Base-by-base conservation (phyloP, 2,888 invertebrate genomes). In the Drosophila lutescens region DNA sequence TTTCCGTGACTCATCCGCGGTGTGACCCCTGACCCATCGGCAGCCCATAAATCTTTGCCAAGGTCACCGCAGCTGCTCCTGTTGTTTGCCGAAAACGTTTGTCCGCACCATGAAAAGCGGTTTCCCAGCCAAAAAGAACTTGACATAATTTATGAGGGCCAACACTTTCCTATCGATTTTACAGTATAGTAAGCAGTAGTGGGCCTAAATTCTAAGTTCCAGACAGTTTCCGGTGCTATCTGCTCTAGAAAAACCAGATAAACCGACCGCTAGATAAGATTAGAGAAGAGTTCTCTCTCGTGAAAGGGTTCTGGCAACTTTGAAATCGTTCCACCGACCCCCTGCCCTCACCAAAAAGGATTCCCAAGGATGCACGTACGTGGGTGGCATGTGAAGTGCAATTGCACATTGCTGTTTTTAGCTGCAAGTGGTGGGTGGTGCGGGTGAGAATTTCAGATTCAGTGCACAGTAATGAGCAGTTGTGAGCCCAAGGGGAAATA, bases 221-320 rank as follows among this genome's bases (percentile, higher is more conserved):
- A 30, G 3, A 47, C 34, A 43, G 12, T 50, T 32, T 30, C 17
- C 8, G 44, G 47, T 46, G 62, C 55, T 68, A 65, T 68, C 36
- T 59, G 34, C 2, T 26, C 4, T 34, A 5, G 17, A 32, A 20
- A 34, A 49, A 32, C 32, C 36, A 66, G 68, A 79, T 70, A 81
- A 74, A 62, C 34, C 12, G 7, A n/a, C 15, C 15, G 51, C 44
- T 38, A 46, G 73, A 74, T 74, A 74, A 84, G 78, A 80, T 84
- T 70, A 43, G 26, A 2, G 32, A 9, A 55, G 41, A 70, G 12
- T 34, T 13, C 32, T 20, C 13, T 2, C 44, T 40, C n/a, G 53
- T 59, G 67, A 65, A 46, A 40, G 20, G 15, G 40, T 44, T 30
- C 56, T 17, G 44, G 9, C 1, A 34, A 51, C 23, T 50, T 32